These are phyloP conservation scores for Trissolcus brochymenae DNA, from an alignment of 2,888 invertebrate genomes.

Conservation along the genomic window DNA sequence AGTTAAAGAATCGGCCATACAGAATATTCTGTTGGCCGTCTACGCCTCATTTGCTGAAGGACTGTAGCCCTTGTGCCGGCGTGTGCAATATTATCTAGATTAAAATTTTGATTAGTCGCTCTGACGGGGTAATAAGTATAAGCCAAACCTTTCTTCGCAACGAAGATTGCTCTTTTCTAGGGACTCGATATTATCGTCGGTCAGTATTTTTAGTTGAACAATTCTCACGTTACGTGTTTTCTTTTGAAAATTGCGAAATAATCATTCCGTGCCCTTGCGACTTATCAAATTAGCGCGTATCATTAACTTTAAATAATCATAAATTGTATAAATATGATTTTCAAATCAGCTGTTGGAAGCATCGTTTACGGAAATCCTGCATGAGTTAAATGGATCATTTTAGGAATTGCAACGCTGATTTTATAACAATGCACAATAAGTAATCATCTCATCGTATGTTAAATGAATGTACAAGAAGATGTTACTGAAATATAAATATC, in stretches of 20 bases:
- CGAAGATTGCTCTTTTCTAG: conserved; percentile 53
- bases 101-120: conserved; percentile 61
- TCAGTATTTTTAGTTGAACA: conserved; percentile 56
- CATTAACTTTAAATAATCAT: conserved; percentile 25
- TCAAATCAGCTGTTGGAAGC: neutral
- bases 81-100: conserved; percentile 75
- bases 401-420: conserved; percentile 45
- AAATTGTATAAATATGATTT: neutral
- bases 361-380: too few species aligned
- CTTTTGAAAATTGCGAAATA: conserved; percentile 20
- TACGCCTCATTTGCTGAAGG: conserved; percentile 57
- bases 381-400: neutral
- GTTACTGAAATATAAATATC: conserved; percentile 30
- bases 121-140: conserved; percentile 58
- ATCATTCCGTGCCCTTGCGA: conserved; percentile 12
- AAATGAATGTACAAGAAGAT: conserved; percentile 28
- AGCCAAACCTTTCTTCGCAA: conserved; percentile 59
- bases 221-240: conserved; percentile 53
- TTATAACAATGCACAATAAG: conserved; percentile 45
- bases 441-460: conserved; percentile 32
- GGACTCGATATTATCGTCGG: conserved; percentile 57
- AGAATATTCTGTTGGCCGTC: conserved; percentile 51
- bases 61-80: conserved; percentile 71
- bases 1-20: conserved; percentile 55
- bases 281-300: conserved; percentile 19